Evolutionary conservation across 2,888 invertebrate species (phyloP), one percentile per base, ranked within the genome.

Genomic region (Callimorpha dominula): DNA sequence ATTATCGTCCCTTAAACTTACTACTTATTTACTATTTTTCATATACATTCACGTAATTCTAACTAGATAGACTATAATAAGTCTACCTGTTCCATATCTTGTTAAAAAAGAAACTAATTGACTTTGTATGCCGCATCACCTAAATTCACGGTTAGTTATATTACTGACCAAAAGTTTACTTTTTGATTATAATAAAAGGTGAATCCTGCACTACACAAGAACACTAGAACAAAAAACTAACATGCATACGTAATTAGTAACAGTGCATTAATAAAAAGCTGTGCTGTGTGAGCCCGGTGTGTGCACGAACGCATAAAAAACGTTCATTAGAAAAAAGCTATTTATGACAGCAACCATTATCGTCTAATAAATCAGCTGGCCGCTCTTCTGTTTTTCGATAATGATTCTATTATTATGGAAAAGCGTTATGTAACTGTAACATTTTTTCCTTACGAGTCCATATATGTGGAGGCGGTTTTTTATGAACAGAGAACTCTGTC

Each of bases 381-480:
- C 95, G 92, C 94, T 95, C 95, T 95, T 95, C 95, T 95, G 95
- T 95, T 95, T 89, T 95, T 95, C 95, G 93, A 95, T 95, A 95
- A 95, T 95, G 95, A 95, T 95, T 95, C 95, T 95, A 95, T 95
- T 95, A 95, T 95, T 95, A 95, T 94, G 95, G 95, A 94, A 95
- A 95, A 94, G 94, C 94, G 95, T 95, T 95, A 93, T 94, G 94
- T 95, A 95, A 95, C 95, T 95, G 95, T 94, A 94, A 93, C 94
- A 93, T 94, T 95, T 93, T 92, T 93, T 93, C 88, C 86, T 83
- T 79, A 71, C 57, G 57, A 86, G 49, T 87, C 74, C 57, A 54
- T 66, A 75, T 86, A 75, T 88, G 83, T 91, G 91, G 95, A 93
- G 77, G 68, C 9, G 7, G 84, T 66, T 74, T 65, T 31, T 49